These are phyloP conservation scores for Cetonia aurata DNA, from an alignment of 2,888 invertebrate species.

Conservation along the genomic window DNA sequence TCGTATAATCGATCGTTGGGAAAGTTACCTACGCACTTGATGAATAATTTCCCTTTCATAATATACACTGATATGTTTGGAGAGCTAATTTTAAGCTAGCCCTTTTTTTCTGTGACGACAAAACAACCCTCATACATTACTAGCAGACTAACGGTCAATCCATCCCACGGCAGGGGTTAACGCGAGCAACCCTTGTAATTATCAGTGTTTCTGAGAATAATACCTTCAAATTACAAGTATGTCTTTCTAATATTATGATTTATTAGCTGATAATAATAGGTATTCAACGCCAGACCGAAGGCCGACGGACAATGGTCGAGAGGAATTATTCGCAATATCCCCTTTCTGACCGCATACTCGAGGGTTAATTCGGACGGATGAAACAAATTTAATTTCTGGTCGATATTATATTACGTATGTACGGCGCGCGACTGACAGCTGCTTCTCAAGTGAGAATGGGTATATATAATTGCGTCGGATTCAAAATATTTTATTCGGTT, in stretches of 20 bases:
- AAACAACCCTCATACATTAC: slow-evolving; percentile 16
- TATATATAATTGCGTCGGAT: not conserved
- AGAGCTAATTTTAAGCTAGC: slow-evolving; percentile 9
- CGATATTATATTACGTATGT: not conserved
- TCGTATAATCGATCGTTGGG: too few species aligned
- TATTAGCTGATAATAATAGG: slow-evolving; percentile 25
- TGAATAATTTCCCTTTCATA: too few species aligned
- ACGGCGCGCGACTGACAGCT: not conserved
- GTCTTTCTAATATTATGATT: slow-evolving; percentile 15
- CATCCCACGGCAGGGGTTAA: slow-evolving; percentile 8
- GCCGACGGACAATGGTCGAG: slow-evolving; percentile 18
- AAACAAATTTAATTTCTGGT: slow-evolving; percentile 23
- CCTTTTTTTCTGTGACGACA: slow-evolving; percentile 6
- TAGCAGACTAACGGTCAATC: slow-evolving; percentile 7
- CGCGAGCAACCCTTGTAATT: not conserved
- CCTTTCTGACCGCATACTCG: slow-evolving; percentile 1
- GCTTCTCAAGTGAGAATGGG: not conserved
- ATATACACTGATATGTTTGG: too few species aligned
- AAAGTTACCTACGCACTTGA: too few species aligned
- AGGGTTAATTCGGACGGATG: slow-evolving; percentile 7
- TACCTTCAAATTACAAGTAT: slow-evolving; percentile 15
- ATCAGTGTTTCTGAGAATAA: not conserved
- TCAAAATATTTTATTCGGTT: slow-evolving; percentile 11
- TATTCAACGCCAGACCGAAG: slow-evolving; percentile 6
- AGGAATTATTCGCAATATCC: slow-evolving; percentile 9